Evolutionary conservation across 2,113 vertebrate genomes (phyloP).

Genomic region (Suncus etruscus): DNA sequence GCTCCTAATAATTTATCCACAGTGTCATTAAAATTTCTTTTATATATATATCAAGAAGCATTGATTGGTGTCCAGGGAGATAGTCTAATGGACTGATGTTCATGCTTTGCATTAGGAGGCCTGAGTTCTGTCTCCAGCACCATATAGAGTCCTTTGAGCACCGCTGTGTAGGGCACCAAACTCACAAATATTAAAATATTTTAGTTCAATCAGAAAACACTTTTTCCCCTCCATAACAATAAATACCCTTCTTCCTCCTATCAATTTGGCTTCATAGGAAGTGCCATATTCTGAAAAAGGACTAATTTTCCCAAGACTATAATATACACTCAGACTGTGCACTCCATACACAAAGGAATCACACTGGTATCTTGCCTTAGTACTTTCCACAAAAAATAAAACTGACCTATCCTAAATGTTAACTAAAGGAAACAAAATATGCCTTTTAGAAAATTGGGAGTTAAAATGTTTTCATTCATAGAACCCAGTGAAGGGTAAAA

Average conservation of each 20-base stretch:
- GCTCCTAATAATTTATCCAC: background rate
- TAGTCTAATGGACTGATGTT: too few relatives aligned
- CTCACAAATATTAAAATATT: background rate
- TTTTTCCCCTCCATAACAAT: background rate
- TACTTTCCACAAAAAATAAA: background rate
- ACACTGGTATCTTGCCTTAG: background rate
- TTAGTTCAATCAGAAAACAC: background rate
- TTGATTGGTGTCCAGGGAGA: background rate
- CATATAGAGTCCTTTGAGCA: too few relatives aligned
- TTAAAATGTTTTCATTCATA: slow-evolving; percentile 31
- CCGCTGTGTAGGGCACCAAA: too few relatives aligned
- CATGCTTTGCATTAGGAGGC: too few relatives aligned
- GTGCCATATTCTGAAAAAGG: background rate
- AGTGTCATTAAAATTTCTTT: background rate
- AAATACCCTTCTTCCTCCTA: background rate
- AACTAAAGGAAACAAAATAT: slow-evolving; percentile 42
- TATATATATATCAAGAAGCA: background rate
- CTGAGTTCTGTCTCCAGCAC: too few relatives aligned
- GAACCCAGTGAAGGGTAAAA: background rate
- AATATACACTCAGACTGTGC: background rate
- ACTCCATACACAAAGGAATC: background rate
- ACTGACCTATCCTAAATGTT: background rate
- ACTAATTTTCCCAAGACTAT: background rate
- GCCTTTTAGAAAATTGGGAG: background rate
- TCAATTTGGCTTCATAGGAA: background rate